Base-by-base conservation (phyloP, 2,797 vertebrate species). In the Parotocinclus haroldoi region DNA sequence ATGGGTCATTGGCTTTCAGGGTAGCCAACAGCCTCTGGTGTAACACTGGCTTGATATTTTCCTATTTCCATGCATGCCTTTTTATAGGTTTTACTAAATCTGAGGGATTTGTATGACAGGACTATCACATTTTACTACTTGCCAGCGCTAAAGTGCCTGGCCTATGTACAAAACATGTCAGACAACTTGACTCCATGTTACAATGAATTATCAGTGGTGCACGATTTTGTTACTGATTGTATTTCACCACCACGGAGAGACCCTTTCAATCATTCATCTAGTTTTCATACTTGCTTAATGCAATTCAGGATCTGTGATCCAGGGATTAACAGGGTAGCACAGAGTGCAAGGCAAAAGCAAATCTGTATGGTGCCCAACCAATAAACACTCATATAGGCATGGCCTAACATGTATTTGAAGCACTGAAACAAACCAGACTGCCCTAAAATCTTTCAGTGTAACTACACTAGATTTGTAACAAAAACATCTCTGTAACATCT, bases 1-100 rank as follows among this genome's bases (percentile, higher is more conserved):
- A 52, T 67, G 46, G 62, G 63, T 60, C 69, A 60, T 48, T 72
- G 72, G 69, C 58, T 79, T 85, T 86, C 88, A 81, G 83, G 85
- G 80, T 78, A 81, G 82, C 78, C 78, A 75, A 77, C 77, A 74
- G 65, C 54, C 48, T 79, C 79, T 86, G 85, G 85, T 81, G 75
- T 63, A 81, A 71, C 74, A 69, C 58, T 75, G 76, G 76, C 81
- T 86, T 80, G 72, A 79, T 77, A 80, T 80, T 83, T 85, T 85
- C 79, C 80, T 69, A 71, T 78, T 87, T 65, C 72, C 72, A 70
- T 76, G 76, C 79, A 77, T 27, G 67, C 80, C 76, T 56, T 71
- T n/a, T 77, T 58, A 63, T 65, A 79, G 64, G 44, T 71, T 63
- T 67, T 51, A 56, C 44, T 73, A 69, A 64, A 73, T 72, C 66